A percentile compares a stretch with the other conserved stretches of the same genome.
phyloP scores from a whole-genome alignment of 1,140 invertebrate genomes.

The Drosophila neocordata region DNA sequence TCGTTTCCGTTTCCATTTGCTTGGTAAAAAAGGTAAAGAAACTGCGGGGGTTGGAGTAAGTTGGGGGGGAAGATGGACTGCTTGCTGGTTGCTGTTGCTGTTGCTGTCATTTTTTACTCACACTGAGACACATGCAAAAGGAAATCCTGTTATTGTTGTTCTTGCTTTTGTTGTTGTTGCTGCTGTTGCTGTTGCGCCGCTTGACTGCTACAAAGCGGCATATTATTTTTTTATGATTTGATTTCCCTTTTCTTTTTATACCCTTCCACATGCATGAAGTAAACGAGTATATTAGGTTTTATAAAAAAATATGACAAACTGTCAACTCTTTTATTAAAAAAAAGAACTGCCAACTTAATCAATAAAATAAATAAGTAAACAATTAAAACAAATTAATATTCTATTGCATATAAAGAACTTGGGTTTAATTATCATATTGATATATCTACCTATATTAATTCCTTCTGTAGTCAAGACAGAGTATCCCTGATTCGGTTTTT shows the following conservation, averaged over 20 bases:
- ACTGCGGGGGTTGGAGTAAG: neutral
- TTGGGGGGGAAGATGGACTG: neutral
- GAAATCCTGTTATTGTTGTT: slow-evolving; percentile 63
- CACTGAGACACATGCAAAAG: slow-evolving; percentile 40
- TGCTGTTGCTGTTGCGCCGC: slow-evolving; percentile 9
- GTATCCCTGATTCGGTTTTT: neutral
- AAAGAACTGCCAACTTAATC: too few relatives aligned
- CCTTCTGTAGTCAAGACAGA: neutral
- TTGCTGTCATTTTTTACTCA: slow-evolving; percentile 25
- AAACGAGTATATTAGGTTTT: neutral
- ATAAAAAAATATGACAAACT: neutral
- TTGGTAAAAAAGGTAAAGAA: slow-evolving; percentile 61
- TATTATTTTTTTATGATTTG: slow-evolving; percentile 80
- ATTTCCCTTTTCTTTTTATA: slow-evolving; percentile 59
- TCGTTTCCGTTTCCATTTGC: slow-evolving; percentile 27
- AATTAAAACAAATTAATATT: too few relatives aligned
- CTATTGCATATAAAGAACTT: too few relatives aligned
- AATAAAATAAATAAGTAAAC: too few relatives aligned
- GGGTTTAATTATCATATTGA: too few relatives aligned
- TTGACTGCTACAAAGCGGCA: slow-evolving; percentile 53
- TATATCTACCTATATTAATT: too few relatives aligned
- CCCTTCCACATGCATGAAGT: neutral
- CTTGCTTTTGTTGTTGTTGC: neutral
- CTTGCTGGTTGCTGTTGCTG: slow-evolving; percentile 37
- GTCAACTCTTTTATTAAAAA: too few relatives aligned